Base-by-base conservation (phyloP, 2,797 vertebrate genomes). In the Margarornis squamiger region DNA sequence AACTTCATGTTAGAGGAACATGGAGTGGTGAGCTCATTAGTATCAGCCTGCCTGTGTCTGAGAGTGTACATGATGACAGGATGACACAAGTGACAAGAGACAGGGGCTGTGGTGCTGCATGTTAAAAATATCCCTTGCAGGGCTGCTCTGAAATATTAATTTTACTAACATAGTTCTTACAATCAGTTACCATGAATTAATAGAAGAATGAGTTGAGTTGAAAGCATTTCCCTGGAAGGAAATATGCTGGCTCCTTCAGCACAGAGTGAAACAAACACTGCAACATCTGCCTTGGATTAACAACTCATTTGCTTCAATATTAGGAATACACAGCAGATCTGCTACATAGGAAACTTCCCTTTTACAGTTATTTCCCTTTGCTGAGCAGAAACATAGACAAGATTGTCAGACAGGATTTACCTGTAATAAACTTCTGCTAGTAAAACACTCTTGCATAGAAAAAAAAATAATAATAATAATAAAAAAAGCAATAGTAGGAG, bases 101-200 rank as follows among this genome's bases (percentile, higher is more conserved):
- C 65, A 86, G 74, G 76, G 68, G 82, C 67, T 91, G 34, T 58
- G 84, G 55, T 91, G 70, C 46, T 83, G 32, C 61, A 70, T 61
- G 57, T 63, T 95, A 92, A 96, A 95, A 96, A 96, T 79, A 88
- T n/a, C 48, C 41, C 63, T 91, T 1, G 3, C 72, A 94, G 67
- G 52, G 68, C 10, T 14, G 68, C 88, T 68, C 88, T 93, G 77
- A 96, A 93, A 95, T 93, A 96, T 92, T 94, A 90, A 90, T 96
- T 97, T 95, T 88, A 55, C 92, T 92, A 88, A 91, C 66, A 90
- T 12, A 32, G 52, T 79, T 68, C 38, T 90, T 90, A 79, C 57
- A 78, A 90, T 90, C 83, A 66, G 76, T 96, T 95, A 77, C 57
- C 87, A 82, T 70, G 63, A 91, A 86, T 93, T 96, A 92, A 68